Percentiles rank a stretch among this genome's conserved stretches.
These are phyloP conservation scores for Conus ventricosus DNA, from an alignment of 1,140 invertebrate species.

Conservation along the genomic window DNA sequence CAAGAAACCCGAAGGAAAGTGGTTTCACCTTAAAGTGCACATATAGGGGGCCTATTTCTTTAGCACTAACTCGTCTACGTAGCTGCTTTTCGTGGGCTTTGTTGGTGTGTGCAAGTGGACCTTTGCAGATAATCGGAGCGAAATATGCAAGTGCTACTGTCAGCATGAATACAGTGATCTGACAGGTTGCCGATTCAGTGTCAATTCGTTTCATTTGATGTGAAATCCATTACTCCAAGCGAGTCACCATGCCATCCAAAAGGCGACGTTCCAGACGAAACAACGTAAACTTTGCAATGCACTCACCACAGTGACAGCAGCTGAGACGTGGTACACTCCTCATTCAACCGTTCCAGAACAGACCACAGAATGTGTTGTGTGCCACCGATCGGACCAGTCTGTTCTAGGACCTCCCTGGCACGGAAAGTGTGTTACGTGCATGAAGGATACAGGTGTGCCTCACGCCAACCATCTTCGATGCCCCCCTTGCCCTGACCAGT, in stretches of 20 bases:
- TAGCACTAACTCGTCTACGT: background rate
- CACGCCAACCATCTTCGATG: background rate
- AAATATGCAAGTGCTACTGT: no score
- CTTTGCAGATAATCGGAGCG: no score
- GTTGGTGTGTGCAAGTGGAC: background rate
- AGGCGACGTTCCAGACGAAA: background rate
- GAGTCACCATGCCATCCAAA: background rate
- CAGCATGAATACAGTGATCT: background rate
- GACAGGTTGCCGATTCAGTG: background rate
- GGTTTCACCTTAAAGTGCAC: no score
- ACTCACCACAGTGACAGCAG: background rate
- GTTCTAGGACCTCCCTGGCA: background rate
- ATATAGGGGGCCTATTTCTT: background rate
- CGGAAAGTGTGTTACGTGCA: background rate
- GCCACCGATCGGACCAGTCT: background rate
- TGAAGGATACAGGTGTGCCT: background rate
- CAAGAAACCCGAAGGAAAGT: no score
- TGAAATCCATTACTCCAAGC: no score
- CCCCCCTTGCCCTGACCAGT: background rate
- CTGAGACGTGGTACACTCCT: background rate
- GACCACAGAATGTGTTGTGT: background rate
- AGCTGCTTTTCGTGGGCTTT: background rate
- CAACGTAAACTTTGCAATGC: background rate
- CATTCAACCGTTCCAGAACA: background rate
- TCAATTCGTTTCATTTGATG: background rate